Conservation (phyloP, 1,140 invertebrate species). For the Diuraphis noxia region DNA sequence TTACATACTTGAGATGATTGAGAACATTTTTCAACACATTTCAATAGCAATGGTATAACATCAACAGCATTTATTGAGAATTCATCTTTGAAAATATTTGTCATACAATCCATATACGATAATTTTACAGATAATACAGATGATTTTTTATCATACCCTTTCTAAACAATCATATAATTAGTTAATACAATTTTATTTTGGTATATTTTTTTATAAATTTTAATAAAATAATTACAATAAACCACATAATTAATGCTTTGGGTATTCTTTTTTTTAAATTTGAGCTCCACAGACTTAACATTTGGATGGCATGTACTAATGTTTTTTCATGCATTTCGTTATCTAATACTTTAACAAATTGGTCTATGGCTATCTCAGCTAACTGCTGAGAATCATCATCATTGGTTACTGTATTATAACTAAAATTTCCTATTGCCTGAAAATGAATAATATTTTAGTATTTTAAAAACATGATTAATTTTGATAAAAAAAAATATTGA, state of each 20-base stretch:
- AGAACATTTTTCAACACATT: slow-evolving; percentile 72
- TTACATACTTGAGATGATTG: slow-evolving; percentile 67
- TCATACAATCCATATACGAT: slow-evolving; percentile 76
- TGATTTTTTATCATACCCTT: slow-evolving; percentile 48
- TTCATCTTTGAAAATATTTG: slow-evolving; percentile 66
- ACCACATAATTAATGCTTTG: slow-evolving; percentile 72
- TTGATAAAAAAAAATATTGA: not conserved
- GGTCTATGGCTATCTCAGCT: slow-evolving; percentile 67
- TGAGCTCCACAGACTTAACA: slow-evolving; percentile 77
- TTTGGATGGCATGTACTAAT: slow-evolving; percentile 76
- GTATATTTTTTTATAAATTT: not conserved
- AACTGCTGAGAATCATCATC: slow-evolving; percentile 65
- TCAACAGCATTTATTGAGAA: slow-evolving; percentile 62
- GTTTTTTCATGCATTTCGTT: slow-evolving; percentile 90
- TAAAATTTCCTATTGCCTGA: slow-evolving; percentile 79
- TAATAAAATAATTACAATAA: slow-evolving; percentile 65
- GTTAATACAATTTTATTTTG: not conserved
- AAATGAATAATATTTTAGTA: slow-evolving; percentile 56
- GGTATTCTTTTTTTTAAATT: slow-evolving; percentile 73
- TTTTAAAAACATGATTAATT: slow-evolving; percentile 15
- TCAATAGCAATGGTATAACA: slow-evolving; percentile 67
- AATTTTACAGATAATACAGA: slow-evolving; percentile 66
- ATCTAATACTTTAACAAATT: slow-evolving; percentile 80
- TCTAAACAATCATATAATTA: not conserved
- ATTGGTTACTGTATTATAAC: slow-evolving; percentile 71